Evolutionary conservation across 2,888 invertebrate genomes (phyloP).

Genomic region (Microctonus hyperodae): DNA sequence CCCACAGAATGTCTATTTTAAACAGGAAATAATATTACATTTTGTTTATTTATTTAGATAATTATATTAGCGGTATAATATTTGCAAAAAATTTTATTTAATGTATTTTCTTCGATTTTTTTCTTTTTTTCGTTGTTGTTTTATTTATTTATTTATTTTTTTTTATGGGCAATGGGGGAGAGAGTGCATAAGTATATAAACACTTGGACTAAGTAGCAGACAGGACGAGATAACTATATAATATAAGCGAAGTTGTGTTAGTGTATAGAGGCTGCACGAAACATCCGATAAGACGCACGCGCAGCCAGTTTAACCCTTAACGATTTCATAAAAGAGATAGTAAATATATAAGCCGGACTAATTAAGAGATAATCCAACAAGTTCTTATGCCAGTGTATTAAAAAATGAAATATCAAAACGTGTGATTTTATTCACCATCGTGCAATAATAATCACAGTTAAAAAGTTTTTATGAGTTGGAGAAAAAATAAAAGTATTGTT

Average conservation of each 20-base stretch:
- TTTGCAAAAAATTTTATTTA: neutral
- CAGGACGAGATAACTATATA: neutral
- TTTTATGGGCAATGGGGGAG: neutral
- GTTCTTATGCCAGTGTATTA: constrained; percentile 10
- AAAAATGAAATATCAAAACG: neutral
- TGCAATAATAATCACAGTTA: neutral
- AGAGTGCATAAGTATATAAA: neutral
- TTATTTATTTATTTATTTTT: neutral
- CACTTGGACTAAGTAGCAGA: constrained; percentile 1
- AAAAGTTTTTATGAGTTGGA: too few relatives aligned
- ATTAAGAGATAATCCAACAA: constrained; percentile 53
- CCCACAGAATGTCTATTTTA: neutral
- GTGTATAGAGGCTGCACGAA: neutral
- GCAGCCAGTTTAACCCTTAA: constrained; percentile 38
- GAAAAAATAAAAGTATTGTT: too few relatives aligned
- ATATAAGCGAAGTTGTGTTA: neutral
- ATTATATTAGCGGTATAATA: too few relatives aligned
- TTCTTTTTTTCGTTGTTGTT: too few relatives aligned
- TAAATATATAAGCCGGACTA: constrained; percentile 42
- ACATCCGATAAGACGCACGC: constrained; percentile 22
- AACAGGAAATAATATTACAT: too few relatives aligned
- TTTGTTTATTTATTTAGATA: neutral
- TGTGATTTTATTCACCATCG: neutral
- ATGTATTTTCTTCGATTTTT: too few relatives aligned
- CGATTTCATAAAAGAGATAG: constrained; percentile 56